Percentiles rank a stretch among this genome's conserved stretches.
Evolutionary conservation across 1,140 invertebrate genomes (phyloP).

Genomic region (Trachymyrmex cornetzi): DNA sequence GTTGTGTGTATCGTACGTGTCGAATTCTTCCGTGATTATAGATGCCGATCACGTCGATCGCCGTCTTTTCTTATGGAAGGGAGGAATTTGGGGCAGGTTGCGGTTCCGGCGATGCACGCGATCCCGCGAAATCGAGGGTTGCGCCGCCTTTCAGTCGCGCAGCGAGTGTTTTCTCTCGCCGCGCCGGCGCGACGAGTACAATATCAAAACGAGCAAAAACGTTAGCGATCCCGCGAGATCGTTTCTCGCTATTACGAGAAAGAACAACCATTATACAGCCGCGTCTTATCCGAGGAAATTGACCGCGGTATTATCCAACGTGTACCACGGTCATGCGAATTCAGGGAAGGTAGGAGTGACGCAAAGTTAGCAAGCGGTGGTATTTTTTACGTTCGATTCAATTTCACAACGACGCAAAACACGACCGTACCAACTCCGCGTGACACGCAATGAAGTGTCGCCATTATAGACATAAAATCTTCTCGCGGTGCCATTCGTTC

Average conservation of each 20-base stretch:
- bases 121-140: slow-evolving; percentile 67
- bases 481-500: slow-evolving; percentile 38
- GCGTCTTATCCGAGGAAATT: slow-evolving; percentile 65
- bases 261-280: slow-evolving; percentile 58
- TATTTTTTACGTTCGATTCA: slow-evolving; percentile 53
- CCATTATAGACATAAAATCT: slow-evolving; percentile 44
- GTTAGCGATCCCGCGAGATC: background rate
- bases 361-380: slow-evolving; percentile 15
- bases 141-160: slow-evolving; percentile 39
- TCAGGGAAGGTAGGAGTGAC: slow-evolving; percentile 41
- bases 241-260: slow-evolving; percentile 61
- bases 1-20: slow-evolving; percentile 17
- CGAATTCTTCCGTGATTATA: slow-evolving; percentile 54
- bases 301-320: slow-evolving; percentile 54
- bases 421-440: background rate
- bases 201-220: slow-evolving; percentile 49
- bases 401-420: slow-evolving; percentile 38
- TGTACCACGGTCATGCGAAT: slow-evolving; percentile 29
- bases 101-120: slow-evolving; percentile 74
- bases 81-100: slow-evolving; percentile 79
- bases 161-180: background rate
- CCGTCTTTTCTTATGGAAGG: slow-evolving; percentile 29
- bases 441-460: slow-evolving; percentile 56
- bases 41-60: slow-evolving; percentile 29
- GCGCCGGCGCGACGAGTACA: slow-evolving; percentile 29